A percentile compares a stretch with the other conserved stretches of the same genome.
These are phyloP conservation scores for Syritta pipiens DNA, from an alignment of 2,888 invertebrate genomes.

Conservation along the genomic window DNA sequence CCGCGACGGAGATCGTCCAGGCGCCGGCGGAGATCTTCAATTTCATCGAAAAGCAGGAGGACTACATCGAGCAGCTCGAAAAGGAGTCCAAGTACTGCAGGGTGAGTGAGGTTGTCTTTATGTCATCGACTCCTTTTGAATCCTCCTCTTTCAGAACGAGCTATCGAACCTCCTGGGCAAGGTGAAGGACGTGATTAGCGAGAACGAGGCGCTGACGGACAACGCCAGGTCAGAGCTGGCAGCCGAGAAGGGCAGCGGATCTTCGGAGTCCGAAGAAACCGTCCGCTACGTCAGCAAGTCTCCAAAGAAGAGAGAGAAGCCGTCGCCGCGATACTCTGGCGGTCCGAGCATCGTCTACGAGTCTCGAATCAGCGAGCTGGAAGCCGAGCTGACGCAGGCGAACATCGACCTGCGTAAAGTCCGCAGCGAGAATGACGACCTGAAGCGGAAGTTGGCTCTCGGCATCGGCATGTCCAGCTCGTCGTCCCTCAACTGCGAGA, in stretches of 20 bases:
- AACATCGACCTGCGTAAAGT: conserved; percentile 88
- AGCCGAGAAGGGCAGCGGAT: conserved; percentile 78
- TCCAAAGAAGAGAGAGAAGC: conserved; percentile 71
- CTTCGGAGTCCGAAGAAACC: conserved; percentile 81
- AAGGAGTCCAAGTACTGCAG: conserved; percentile 91
- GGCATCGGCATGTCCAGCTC: conserved; percentile 78
- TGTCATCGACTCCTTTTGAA: not conserved
- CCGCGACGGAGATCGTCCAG: conserved; percentile 77
- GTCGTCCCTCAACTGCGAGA: conserved; percentile 80
- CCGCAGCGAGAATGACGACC: conserved; percentile 83
- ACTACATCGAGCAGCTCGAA: conserved; percentile 92
- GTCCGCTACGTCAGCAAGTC: conserved; percentile 52
- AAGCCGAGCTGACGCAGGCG: conserved; percentile 89
- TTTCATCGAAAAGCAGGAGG: conserved; percentile 92
- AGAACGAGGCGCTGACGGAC: conserved; percentile 90
- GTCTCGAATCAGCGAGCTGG: conserved; percentile 90
- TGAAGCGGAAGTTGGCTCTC: conserved; percentile 77
- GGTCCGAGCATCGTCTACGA: conserved; percentile 91
- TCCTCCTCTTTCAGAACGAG: conserved; percentile 82
- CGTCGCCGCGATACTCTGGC: conserved; percentile 81
- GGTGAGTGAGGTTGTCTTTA: conserved; percentile 76
- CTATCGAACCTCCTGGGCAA: conserved; percentile 87
- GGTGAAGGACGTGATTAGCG: conserved; percentile 91
- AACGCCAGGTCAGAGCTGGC: conserved; percentile 86
- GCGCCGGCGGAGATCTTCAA: conserved; percentile 86